Evolutionary conservation across 2,888 invertebrate species (phyloP), one percentile per base, ranked within the genome.

Genomic region (Drosophila monieri): DNA sequence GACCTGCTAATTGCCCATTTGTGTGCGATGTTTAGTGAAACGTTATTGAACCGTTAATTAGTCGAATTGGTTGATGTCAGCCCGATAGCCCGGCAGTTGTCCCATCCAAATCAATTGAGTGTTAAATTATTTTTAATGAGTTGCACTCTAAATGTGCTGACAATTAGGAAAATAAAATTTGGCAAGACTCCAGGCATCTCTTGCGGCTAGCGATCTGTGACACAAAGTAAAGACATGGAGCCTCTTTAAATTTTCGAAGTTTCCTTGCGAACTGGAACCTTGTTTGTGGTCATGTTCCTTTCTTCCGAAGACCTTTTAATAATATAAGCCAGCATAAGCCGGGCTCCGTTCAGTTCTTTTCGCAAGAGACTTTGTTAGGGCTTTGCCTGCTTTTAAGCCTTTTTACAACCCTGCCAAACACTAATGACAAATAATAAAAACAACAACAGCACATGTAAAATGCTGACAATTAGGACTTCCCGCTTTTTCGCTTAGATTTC

Each of bases 391-490:
- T 18, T 51, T 79, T 52, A 71, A 61, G 78, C 61, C 70, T 75
- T 79, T 85, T 79, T 74, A 77, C 85, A 77, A 78, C 78, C 76
- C 62, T 67, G 76, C 74, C 52, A 74, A 71, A 76, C 78, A 78
- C 73, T 77, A 79, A 79, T 85, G 85, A 83, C n/a, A 84, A 85
- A 85, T 88, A 84, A 84, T 84, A 87, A 87, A 85, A 23, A 23
- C 21, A 23, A 78, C 77, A 72, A 14, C 56, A 37, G 21, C 21
- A 32, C 35, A 44, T 55, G 44, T 46, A 37, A 55, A 66, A 68
- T n/a, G n/a, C 32, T 59, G 47, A 43, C 41, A 81, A 44, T 30
- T 55, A 58, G 44, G 56, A 9, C 27, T 27, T 51, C 12, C 49
- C 44, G 37, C n/a, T 21, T 55, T 48, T 49, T 49, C 61, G 10